Conservation (phyloP, 2,888 invertebrate genomes). For the Tridacna gigas region DNA sequence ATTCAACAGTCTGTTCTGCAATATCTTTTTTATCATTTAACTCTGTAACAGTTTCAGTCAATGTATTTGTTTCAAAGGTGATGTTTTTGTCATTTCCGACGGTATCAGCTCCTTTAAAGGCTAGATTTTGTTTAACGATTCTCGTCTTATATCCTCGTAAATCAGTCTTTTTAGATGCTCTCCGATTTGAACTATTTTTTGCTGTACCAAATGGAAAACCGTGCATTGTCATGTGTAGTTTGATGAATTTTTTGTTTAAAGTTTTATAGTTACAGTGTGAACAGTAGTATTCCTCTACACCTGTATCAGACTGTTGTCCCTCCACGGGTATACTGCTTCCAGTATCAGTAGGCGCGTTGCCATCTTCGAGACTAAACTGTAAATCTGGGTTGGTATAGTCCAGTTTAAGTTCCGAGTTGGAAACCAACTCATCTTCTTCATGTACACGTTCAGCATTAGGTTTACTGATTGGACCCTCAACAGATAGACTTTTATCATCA, state of each 20-base stretch:
- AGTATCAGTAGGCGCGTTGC: not conserved
- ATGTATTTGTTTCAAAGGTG: not conserved
- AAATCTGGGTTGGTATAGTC: not conserved
- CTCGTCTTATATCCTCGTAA: not conserved
- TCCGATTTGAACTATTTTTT: not conserved
- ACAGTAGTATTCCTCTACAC: slow-evolving; percentile 2
- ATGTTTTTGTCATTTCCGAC: not conserved
- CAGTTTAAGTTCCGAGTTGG: not conserved
- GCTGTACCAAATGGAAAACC: not conserved
- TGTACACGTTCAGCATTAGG: not conserved
- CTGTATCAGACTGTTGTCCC: not conserved
- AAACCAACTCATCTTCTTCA: not conserved
- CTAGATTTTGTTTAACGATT: not conserved
- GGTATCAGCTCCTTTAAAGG: not conserved
- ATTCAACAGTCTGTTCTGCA: not conserved
- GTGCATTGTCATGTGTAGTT: slow-evolving; percentile 12
- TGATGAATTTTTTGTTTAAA: slow-evolving; percentile 9
- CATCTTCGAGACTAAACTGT: not conserved
- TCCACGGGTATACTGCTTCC: not conserved
- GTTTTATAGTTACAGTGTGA: slow-evolving; percentile 2
- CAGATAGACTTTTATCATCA: not conserved
- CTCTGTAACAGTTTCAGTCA: not conserved
- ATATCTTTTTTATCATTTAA: not conserved
- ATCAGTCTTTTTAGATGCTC: not conserved
- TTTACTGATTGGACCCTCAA: not conserved